Conservation (phyloP, 2,888 invertebrate genomes). For the Dynastes grantii region DNA sequence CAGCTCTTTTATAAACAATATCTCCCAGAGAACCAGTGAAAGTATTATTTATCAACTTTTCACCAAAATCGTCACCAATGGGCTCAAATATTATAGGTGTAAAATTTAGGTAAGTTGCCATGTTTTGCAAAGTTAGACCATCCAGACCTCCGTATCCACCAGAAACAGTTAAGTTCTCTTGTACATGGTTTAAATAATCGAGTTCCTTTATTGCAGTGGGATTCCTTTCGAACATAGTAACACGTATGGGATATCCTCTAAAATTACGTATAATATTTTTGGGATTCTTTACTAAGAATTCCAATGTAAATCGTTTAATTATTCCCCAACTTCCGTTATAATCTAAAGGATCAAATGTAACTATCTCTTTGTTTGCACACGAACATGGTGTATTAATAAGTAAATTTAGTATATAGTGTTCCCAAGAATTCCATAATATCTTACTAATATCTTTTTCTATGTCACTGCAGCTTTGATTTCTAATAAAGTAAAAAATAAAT, state of each 20-base stretch:
- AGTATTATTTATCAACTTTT: conserved; percentile 59
- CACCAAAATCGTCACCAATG: conserved; percentile 62
- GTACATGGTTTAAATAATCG: conserved; percentile 57
- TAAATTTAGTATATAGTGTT: conserved; percentile 48
- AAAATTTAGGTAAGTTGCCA: conserved; percentile 67
- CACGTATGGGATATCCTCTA: conserved; percentile 65
- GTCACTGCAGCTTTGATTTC: not conserved
- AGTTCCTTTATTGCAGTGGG: conserved; percentile 60
- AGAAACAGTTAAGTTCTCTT: conserved; percentile 54
- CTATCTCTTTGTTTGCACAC: conserved; percentile 45
- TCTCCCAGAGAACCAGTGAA: conserved; percentile 66
- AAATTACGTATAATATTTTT: conserved; percentile 59
- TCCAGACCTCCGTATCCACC: conserved; percentile 65
- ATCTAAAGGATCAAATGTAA: conserved; percentile 54
- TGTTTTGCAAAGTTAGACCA: conserved; percentile 64
- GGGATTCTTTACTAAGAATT: conserved; percentile 16
- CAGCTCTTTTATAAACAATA: conserved; percentile 64
- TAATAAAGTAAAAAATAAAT: conserved; percentile 12
- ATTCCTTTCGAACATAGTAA: conserved; percentile 64
- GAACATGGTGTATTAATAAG: conserved; percentile 52
- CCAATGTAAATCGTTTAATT: conserved; percentile 8
- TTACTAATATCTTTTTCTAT: conserved; percentile 12
- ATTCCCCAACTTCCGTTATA: conserved; percentile 27
- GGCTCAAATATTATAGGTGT: conserved; percentile 59
- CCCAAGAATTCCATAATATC: conserved; percentile 15